phyloP scores from a whole-genome alignment of 2,888 invertebrate species.

The Anthrax anthrax region DNA sequence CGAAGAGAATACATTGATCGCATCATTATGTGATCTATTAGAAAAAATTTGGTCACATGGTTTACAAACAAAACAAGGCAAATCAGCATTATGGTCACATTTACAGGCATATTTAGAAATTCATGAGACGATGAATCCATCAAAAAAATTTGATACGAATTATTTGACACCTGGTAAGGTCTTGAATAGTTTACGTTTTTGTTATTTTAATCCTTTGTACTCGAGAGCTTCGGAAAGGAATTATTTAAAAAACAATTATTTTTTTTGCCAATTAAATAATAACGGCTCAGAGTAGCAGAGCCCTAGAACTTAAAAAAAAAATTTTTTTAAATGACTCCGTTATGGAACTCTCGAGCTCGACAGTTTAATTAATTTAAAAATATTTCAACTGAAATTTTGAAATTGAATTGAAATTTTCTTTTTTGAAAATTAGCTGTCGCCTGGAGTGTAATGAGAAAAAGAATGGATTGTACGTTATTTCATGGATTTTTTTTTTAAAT shows the following conservation, averaged over 20 bases:
- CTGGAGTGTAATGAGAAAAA: conserved; percentile 84
- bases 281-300: neutral
- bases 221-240: conserved; percentile 7
- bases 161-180: conserved; percentile 39
- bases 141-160: conserved; percentile 40
- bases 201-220: too few relatives aligned
- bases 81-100: conserved; percentile 95
- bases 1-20: conserved; percentile 95
- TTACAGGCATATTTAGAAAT: conserved; percentile 77
- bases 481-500: neutral
- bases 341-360: too few relatives aligned
- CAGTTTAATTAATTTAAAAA: too few relatives aligned
- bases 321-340: too few relatives aligned
- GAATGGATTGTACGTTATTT: conserved; percentile 72
- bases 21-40: conserved; percentile 91
- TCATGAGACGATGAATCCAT: conserved; percentile 48
- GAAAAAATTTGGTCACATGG: conserved; percentile 98
- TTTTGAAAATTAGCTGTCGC: conserved; percentile 61
- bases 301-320: too few relatives aligned
- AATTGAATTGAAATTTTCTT: too few relatives aligned
- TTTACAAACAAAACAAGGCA: conserved; percentile 86
- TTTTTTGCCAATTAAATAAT: too few relatives aligned
- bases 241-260: conserved; percentile 3
- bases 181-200: too few relatives aligned
- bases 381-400: too few relatives aligned